A percentile compares a stretch with the other conserved stretches of the same genome.
phyloP scores from a whole-genome alignment of 2,888 invertebrate species.

The Aplocera efformata region DNA sequence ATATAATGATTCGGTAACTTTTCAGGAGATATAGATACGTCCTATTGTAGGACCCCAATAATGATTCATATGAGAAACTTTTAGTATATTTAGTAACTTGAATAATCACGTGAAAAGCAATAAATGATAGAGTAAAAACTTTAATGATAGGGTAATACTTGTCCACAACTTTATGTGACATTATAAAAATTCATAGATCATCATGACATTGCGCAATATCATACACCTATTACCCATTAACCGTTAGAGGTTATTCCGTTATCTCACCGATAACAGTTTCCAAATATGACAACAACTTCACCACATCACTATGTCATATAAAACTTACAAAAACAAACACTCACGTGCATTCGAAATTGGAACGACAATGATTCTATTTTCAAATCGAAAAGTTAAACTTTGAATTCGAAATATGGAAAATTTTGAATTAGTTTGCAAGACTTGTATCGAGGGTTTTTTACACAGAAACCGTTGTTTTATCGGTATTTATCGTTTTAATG shows the following conservation, averaged over 20 bases:
- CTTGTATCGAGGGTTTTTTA: not conserved
- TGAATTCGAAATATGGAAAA: too few species aligned
- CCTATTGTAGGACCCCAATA: too few species aligned
- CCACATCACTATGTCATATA: conserved; percentile 4
- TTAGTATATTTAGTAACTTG: too few species aligned
- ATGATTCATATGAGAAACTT: too few species aligned
- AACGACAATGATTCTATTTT: not conserved
- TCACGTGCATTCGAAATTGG: conserved; percentile 4
- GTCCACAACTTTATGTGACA: too few species aligned
- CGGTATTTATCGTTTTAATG: conserved; percentile 14
- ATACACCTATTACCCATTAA: conserved; percentile 2
- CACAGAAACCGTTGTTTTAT: conserved; percentile 2
- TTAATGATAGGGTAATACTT: too few species aligned
- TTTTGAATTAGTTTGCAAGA: too few species aligned
- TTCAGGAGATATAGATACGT: too few species aligned
- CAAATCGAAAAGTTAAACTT: conserved; percentile 1
- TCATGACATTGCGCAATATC: not conserved
- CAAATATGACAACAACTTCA: conserved; percentile 8
- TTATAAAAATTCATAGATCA: too few species aligned
- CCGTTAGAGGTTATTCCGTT: not conserved
- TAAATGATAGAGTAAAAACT: too few species aligned
- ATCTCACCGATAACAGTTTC: conserved; percentile 1
- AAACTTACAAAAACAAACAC: conserved; percentile 8
- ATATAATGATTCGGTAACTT: too few species aligned
- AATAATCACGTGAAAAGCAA: too few species aligned